These are phyloP conservation scores for Himalopsyche kuldschensis DNA, from an alignment of 2,888 invertebrate genomes.

Conservation along the genomic window DNA sequence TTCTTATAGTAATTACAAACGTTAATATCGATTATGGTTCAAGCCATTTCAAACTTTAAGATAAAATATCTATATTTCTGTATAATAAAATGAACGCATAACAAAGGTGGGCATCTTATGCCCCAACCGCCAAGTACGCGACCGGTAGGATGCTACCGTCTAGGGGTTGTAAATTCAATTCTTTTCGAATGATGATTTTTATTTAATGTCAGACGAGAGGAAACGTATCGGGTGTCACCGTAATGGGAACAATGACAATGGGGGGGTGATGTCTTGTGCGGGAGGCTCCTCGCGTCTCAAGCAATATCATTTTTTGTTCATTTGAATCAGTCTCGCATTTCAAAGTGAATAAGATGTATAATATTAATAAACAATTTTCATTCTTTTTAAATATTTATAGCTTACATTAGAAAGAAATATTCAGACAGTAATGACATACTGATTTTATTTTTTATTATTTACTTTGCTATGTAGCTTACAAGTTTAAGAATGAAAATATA, in stretches of 20 bases:
- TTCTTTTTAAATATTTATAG: no score
- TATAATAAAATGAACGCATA: not conserved
- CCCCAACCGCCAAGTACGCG: not conserved
- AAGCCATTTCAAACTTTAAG: no score
- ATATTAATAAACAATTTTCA: no score
- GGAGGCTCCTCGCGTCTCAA: not conserved
- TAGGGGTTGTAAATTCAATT: slow-evolving; percentile 39
- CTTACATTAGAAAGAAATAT: no score
- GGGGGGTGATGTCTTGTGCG: not conserved
- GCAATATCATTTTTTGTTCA: not conserved
- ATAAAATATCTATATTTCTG: no score
- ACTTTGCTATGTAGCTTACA: no score
- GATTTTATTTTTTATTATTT: no score
- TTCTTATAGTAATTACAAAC: no score
- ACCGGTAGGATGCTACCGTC: slow-evolving; percentile 13
- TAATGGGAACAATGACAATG: slow-evolving; percentile 33
- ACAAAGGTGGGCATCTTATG: not conserved
- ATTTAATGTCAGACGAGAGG: slow-evolving; percentile 31
- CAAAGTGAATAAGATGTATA: not conserved
- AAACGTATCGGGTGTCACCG: slow-evolving; percentile 33
- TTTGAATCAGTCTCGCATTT: not conserved
- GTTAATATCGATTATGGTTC: no score
- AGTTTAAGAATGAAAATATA: no score
- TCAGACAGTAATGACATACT: no score
- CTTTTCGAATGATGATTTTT: slow-evolving; percentile 40